Evolutionary conservation across 2,113 vertebrate genomes (phyloP).

Genomic region (Blennius ocellaris): DNA sequence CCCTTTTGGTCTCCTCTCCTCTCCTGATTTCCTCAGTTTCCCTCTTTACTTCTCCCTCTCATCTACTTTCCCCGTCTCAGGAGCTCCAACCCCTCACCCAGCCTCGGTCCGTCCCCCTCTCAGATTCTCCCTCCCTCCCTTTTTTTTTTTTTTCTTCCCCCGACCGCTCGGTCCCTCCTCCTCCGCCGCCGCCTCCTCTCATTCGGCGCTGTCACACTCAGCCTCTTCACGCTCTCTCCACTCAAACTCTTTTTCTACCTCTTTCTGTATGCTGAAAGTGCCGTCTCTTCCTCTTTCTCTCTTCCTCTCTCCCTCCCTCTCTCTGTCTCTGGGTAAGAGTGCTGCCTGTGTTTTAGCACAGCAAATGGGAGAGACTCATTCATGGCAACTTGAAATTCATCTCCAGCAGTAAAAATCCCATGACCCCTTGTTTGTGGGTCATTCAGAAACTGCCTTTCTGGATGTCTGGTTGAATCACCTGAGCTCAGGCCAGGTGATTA

Average conservation of each 20-base stretch:
- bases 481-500: slow-evolving; percentile 13
- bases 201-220: slow-evolving; percentile 63
- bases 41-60: slow-evolving; percentile 60
- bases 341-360: slow-evolving; percentile 73
- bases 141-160: slow-evolving; percentile 22
- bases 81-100: slow-evolving; percentile 50
- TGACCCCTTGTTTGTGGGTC: slow-evolving; percentile 51
- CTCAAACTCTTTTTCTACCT: slow-evolving; percentile 71
- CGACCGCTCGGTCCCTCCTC: slow-evolving; percentile 46
- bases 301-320: slow-evolving; percentile 51
- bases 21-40: slow-evolving; percentile 65
- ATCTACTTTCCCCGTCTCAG: slow-evolving; percentile 56
- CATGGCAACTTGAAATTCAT: slow-evolving; percentile 70
- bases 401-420: slow-evolving; percentile 67
- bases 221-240: slow-evolving; percentile 58
- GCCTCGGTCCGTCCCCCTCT: slow-evolving; percentile 56
- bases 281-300: slow-evolving; percentile 64
- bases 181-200: slow-evolving; percentile 58
- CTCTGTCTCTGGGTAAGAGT: slow-evolving; percentile 66
- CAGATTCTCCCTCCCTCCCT: slow-evolving; percentile 47
- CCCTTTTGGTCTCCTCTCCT: slow-evolving; percentile 44
- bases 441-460: slow-evolving; percentile 33
- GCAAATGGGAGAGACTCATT: slow-evolving; percentile 62
- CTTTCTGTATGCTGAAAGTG: slow-evolving; percentile 76
- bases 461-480: slow-evolving; percentile 7